Conservation (phyloP, 2,888 invertebrate genomes). For the Oxycera nigricornis region DNA sequence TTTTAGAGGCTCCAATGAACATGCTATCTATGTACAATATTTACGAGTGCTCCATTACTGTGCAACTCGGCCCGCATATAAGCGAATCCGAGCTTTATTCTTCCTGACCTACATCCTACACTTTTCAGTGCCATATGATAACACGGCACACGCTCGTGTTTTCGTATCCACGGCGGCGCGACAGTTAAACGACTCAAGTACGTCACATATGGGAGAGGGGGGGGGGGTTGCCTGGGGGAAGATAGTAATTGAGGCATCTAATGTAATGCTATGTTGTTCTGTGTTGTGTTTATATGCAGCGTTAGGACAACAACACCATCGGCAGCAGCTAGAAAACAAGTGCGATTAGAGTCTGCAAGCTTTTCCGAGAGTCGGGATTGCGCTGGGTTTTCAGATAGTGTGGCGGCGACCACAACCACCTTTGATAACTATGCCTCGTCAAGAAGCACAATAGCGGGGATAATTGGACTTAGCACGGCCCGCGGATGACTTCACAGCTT, state of each 20-base stretch:
- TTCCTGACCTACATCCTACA: constrained; percentile 20
- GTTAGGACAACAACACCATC: background rate
- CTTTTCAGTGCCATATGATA: background rate
- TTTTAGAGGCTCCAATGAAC: background rate
- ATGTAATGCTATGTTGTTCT: no score
- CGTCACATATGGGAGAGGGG: background rate
- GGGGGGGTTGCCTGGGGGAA: background rate
- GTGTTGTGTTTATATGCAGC: constrained; percentile 9
- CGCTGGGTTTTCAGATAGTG: background rate
- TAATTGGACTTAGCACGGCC: background rate
- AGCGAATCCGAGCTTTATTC: background rate
- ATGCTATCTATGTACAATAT: no score
- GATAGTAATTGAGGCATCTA: background rate
- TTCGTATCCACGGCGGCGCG: constrained; percentile 2
- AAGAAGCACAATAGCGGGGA: constrained; percentile 3
- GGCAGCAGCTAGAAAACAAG: background rate
- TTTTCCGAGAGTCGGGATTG: background rate
- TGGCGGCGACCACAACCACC: background rate
- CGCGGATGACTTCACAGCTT: background rate
- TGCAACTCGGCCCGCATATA: background rate
- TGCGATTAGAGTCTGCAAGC: background rate
- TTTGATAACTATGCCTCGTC: background rate
- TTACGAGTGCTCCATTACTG: background rate
- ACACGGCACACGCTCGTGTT: background rate
- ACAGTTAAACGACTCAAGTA: background rate